phyloP scores from a whole-genome alignment of 37 sponge, comb jelly and placozoan species.

The Axinella damicornis region DNA sequence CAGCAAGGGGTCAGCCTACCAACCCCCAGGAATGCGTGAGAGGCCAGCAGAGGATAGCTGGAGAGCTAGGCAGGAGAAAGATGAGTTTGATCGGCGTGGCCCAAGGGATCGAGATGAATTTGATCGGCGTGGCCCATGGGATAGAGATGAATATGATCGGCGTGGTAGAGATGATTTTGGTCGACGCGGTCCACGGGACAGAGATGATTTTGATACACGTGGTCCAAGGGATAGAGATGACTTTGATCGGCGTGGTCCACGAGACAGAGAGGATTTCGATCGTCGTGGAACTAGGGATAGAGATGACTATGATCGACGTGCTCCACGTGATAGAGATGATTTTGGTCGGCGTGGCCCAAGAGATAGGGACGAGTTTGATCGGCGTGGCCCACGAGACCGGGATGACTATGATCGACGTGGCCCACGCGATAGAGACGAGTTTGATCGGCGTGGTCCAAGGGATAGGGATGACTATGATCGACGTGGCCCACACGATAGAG shows the following conservation, averaged over 20 bases:
- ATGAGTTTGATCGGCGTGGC: background rate
- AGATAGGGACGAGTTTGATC: background rate
- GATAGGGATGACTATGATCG: background rate
- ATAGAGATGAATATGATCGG: slow-evolving; percentile 8
- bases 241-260: background rate
- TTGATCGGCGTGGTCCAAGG: background rate
- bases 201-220: background rate
- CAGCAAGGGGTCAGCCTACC: background rate
- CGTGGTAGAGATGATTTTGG: slow-evolving; percentile 3
- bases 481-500: background rate
- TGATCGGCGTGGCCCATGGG: background rate
- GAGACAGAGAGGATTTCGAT: slow-evolving; percentile 10
- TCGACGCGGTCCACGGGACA: background rate
- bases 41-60: background rate
- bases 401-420: slow-evolving; percentile 2
- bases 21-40: background rate
- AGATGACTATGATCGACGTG: background rate
- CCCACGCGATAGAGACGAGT: background rate
- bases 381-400: background rate
- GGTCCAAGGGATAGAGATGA: slow-evolving; percentile 20
- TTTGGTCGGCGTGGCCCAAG: background rate
- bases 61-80: background rate
- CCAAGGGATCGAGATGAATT: slow-evolving; percentile 14
- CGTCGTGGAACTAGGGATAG: background rate
- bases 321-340: background rate